Evolutionary conservation across 2,888 invertebrate genomes (phyloP).

Genomic region (Melinaea menophilus): DNA sequence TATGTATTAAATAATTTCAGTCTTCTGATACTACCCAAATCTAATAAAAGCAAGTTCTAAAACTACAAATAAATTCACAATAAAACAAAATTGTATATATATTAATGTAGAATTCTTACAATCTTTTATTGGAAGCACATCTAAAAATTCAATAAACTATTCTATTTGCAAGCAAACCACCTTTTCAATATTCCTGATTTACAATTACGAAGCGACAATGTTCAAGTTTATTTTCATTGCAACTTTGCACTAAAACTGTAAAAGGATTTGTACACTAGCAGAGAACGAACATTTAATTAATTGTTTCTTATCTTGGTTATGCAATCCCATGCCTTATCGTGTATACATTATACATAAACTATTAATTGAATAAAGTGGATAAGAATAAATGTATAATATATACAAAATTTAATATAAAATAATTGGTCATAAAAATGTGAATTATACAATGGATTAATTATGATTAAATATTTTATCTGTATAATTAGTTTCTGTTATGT

Average conservation of each 20-base stretch:
- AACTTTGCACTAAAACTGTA: constrained; percentile 40
- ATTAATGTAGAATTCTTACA: too few species aligned
- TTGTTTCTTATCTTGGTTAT: too few species aligned
- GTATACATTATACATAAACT: too few species aligned
- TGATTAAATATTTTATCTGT: neutral
- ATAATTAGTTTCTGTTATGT: neutral
- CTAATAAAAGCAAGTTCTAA: too few species aligned
- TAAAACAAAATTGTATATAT: too few species aligned
- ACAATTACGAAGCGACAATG: constrained; percentile 36
- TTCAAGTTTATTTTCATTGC: constrained; percentile 39
- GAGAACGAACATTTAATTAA: neutral
- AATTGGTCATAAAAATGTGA: neutral
- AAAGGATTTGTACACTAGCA: constrained; percentile 20
- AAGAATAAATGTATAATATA: too few species aligned
- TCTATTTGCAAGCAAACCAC: constrained; percentile 19
- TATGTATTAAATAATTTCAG: too few species aligned
- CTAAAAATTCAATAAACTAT: constrained; percentile 14
- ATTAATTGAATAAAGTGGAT: too few species aligned
- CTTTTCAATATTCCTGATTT: constrained; percentile 39
- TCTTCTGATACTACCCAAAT: too few species aligned
- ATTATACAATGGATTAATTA: neutral
- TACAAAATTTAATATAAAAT: too few species aligned
- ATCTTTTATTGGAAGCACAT: neutral
- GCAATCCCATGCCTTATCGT: too few species aligned
- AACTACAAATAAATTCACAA: too few species aligned